Base-by-base conservation (phyloP, 2,888 invertebrate genomes). In the Acanthopleura granulata region DNA sequence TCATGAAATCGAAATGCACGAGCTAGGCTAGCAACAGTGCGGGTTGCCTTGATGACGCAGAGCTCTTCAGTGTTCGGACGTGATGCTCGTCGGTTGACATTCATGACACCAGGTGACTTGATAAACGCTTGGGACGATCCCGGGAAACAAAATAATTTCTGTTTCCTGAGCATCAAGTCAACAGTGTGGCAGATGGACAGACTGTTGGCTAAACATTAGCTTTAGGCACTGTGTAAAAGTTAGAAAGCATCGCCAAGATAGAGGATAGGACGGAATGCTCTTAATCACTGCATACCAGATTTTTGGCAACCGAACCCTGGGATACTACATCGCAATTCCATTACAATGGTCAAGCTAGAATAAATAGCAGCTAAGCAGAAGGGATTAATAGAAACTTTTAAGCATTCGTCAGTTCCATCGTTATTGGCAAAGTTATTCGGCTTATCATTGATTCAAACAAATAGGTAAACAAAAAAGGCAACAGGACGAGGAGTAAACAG, bases 81-180 rank as follows among this genome's bases (percentile, higher is more conserved):
- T 57, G 57, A 57, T 57, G n/a, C 57, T 1, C 57, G 6, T 66
- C 29, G 6, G 25, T 66, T 66, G 9, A 27, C 22, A 15, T 3
- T 27, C 66, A 66, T 66, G 66, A 16, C 29, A 22, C 66, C 3
- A 66, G 6, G 25, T 12, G 3, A 66, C 18, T 18, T 27, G 4
- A 66, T 18, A 15, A 66, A 66, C 16, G 29, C 22, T 27, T 27
- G 27, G 16, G 18, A 25, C 25, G 22, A 27, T 12, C 29, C 25
- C 29, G 25, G 66, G 66, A 66, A 66, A 66, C 66, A 25, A 66
- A 66, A 66, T 66, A 22, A 66, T 66, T 66, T 66, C 66, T 66
- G 27, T 66, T 6, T 66, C 66, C 3, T 27, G 25, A 22, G 22
- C 27, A 27, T 27, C 22, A 27, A 22, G 66, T 66, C 66, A 22